A percentile compares a stretch with the other conserved stretches of the same genome.
Conservation (phyloP, 1,140 invertebrate genomes). For the Limonius californicus region DNA sequence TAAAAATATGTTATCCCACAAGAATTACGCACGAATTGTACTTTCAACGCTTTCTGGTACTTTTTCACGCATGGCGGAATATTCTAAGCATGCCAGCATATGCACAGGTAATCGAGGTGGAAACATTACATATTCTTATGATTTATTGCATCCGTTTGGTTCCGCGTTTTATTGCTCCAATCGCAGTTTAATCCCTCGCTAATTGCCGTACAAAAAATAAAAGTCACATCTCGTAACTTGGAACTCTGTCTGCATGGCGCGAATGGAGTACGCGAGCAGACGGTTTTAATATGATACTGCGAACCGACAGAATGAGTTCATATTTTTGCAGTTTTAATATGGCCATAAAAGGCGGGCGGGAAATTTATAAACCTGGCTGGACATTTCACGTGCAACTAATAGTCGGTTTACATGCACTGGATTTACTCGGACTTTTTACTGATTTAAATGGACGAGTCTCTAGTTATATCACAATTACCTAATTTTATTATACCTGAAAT, state of each 20-base stretch:
- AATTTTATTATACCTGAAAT: too few species aligned
- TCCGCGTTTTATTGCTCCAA: not conserved
- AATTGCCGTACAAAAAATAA: not conserved
- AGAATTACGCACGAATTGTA: too few species aligned
- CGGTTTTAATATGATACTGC: not conserved
- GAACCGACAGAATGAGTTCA: not conserved
- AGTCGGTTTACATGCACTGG: too few species aligned
- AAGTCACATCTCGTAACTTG: not conserved
- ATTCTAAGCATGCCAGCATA: not conserved
- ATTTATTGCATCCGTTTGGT: not conserved
- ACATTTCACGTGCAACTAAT: too few species aligned
- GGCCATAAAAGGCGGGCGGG: not conserved
- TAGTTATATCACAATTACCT: too few species aligned
- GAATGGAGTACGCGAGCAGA: not conserved
- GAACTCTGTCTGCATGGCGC: not conserved
- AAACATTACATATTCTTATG: not conserved
- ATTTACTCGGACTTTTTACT: too few species aligned
- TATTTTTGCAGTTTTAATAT: constrained; percentile 1
- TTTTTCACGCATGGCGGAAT: too few species aligned
- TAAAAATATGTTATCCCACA: too few species aligned
- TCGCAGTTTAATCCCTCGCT: not conserved
- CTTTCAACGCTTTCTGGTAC: too few species aligned
- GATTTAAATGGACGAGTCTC: too few species aligned
- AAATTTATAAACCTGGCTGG: not conserved
- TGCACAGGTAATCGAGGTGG: not conserved